These are phyloP conservation scores for Microtus richardsoni DNA, from an alignment of 2,113 vertebrate species.

Conservation along the genomic window DNA sequence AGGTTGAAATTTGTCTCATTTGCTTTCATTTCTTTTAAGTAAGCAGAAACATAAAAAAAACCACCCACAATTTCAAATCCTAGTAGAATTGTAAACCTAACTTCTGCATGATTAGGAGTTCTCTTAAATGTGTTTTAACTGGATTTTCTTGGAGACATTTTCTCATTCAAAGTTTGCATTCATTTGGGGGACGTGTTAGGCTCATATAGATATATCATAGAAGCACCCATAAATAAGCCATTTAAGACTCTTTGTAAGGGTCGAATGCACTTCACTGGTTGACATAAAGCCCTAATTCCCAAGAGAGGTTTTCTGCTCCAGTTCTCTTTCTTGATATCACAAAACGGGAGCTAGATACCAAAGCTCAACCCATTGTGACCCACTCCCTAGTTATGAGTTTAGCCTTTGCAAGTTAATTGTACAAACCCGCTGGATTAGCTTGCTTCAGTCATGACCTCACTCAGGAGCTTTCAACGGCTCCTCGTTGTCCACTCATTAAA, in stretches of 20 bases:
- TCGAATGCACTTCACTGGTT: neutral
- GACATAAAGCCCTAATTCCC: neutral
- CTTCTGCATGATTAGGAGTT: neutral
- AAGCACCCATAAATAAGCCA: neutral
- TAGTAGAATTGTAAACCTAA: neutral
- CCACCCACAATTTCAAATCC: conserved; percentile 2
- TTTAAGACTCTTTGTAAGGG: neutral
- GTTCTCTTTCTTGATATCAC: neutral
- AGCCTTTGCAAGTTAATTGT: neutral
- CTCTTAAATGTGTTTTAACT: conserved; percentile 1
- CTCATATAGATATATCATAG: neutral
- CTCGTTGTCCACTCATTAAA: neutral
- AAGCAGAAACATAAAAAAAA: neutral
- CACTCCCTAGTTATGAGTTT: neutral
- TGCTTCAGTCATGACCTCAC: neutral
- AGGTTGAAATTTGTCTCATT: neutral
- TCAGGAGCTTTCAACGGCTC: neutral
- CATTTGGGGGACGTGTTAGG: neutral
- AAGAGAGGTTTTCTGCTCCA: neutral
- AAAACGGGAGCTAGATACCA: neutral
- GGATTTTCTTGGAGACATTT: conserved; percentile 17
- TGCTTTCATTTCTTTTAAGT: neutral
- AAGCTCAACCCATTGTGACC: neutral
- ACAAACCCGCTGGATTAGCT: neutral
- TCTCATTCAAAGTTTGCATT: neutral